A percentile compares a stretch with the other conserved stretches of the same genome.
These are phyloP conservation scores for Ennomos quercinarius DNA, from an alignment of 2,888 invertebrate genomes.

Conservation along the genomic window DNA sequence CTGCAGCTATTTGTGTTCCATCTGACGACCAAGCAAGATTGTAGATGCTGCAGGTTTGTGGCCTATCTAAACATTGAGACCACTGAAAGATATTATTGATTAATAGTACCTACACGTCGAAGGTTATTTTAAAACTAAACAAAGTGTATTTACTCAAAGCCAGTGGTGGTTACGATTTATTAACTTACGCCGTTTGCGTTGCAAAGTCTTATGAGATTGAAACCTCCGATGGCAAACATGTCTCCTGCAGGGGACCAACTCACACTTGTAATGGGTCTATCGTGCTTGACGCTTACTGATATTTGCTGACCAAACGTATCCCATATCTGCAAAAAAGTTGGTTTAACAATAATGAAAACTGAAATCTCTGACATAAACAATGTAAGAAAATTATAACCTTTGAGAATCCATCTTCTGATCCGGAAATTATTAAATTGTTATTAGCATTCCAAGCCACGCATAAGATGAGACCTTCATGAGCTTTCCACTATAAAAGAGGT, in stretches of 20 bases:
- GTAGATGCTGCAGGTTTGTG: constrained; percentile 95
- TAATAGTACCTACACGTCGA: neutral
- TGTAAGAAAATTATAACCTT: constrained; percentile 82
- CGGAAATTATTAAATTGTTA: constrained; percentile 96
- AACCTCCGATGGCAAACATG: constrained; percentile 96
- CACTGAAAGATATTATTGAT: constrained; percentile 86
- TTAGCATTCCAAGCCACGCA: constrained; percentile 98
- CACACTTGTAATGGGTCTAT: constrained; percentile 95
- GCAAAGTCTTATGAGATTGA: constrained; percentile 96
- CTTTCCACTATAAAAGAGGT: constrained; percentile 92
- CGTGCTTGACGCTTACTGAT: constrained; percentile 93
- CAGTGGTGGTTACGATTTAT: too few species aligned
- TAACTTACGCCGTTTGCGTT: constrained; percentile 95
- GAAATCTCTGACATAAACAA: neutral
- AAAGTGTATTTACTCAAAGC: too few species aligned
- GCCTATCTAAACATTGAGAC: constrained; percentile 96
- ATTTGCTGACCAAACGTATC: constrained; percentile 95
- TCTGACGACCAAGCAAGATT: constrained; percentile 97
- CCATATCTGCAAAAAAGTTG: constrained; percentile 88
- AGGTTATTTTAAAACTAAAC: too few species aligned
- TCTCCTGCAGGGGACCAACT: constrained; percentile 97
- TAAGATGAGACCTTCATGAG: constrained; percentile 97
- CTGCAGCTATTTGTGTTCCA: constrained; percentile 97
- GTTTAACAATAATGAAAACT: neutral
- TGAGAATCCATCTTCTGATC: constrained; percentile 97